These are phyloP conservation scores for Parnassius glacialis DNA, from an alignment of 2,888 invertebrate genomes.

Conservation along the genomic window DNA sequence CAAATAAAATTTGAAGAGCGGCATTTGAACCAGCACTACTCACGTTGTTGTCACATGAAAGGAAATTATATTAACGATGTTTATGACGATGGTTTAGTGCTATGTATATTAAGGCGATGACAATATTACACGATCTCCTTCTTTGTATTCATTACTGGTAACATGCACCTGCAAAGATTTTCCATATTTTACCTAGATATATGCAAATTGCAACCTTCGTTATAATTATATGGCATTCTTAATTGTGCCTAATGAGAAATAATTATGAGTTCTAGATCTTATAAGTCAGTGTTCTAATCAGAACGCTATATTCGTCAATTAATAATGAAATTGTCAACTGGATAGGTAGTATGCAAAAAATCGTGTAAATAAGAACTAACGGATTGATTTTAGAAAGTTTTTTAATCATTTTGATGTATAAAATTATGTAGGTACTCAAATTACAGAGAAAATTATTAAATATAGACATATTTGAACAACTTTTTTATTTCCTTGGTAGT, in stretches of 20 bases:
- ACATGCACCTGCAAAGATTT: slow-evolving; percentile 27
- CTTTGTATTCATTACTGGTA: slow-evolving; percentile 25
- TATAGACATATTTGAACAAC: slow-evolving; percentile 1
- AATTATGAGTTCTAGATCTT: slow-evolving; percentile 14
- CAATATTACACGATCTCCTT: slow-evolving; percentile 16
- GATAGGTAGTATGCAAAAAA: too few relatives aligned
- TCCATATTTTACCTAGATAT: slow-evolving; percentile 26
- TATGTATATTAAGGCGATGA: slow-evolving; percentile 23
- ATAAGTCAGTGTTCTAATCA: slow-evolving; percentile 16
- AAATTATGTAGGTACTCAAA: too few relatives aligned
- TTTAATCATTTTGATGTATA: too few relatives aligned
- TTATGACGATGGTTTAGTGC: slow-evolving; percentile 1
- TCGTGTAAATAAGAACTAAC: too few relatives aligned
- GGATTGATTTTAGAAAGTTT: too few relatives aligned
- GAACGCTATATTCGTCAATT: not conserved
- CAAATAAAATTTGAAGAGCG: too few relatives aligned
- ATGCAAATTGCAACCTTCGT: slow-evolving; percentile 23
- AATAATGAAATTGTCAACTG: not conserved
- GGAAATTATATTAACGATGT: too few relatives aligned
- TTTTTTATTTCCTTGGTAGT: slow-evolving; percentile 12
- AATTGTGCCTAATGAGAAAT: slow-evolving; percentile 24
- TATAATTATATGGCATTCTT: slow-evolving; percentile 26
- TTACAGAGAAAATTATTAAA: not conserved
- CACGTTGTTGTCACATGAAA: too few relatives aligned
- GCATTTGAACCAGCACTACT: too few relatives aligned